Conservation (phyloP, 1,140 invertebrate genomes). For the Oncopeltus fasciatus region DNA sequence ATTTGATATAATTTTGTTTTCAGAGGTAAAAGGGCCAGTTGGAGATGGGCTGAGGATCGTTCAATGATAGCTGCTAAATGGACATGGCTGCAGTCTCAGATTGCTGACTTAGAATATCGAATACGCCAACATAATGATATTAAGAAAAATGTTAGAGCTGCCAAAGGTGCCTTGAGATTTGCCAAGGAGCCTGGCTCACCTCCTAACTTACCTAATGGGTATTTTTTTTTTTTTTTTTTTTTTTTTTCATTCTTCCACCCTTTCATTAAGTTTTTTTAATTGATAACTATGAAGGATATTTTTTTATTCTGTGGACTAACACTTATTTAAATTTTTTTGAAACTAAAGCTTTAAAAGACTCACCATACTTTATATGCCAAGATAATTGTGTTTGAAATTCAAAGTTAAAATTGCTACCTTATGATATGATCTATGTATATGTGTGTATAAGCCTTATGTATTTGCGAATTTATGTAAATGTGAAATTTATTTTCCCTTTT, state of each 20-base stretch:
- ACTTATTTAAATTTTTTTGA: no score
- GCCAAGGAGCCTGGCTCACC: neutral
- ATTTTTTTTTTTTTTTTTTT: neutral
- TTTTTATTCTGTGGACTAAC: no score
- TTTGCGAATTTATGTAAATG: no score
- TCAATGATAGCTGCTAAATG: slow-evolving; percentile 70
- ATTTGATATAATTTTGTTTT: neutral
- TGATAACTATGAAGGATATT: no score
- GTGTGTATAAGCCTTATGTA: no score
- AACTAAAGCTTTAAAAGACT: no score
- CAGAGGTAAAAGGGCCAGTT: slow-evolving; percentile 67
- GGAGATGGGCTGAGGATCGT: slow-evolving; percentile 68
- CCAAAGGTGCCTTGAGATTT: slow-evolving; percentile 38
- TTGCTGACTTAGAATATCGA: slow-evolving; percentile 80
- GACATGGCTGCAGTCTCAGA: slow-evolving; percentile 83
- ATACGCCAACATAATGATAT: slow-evolving; percentile 79
- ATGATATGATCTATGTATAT: no score
- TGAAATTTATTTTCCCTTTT: no score
- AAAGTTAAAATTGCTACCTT: no score
- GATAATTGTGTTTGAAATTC: no score
- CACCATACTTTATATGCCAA: no score
- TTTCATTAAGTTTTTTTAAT: no score
- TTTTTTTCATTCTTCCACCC: neutral
- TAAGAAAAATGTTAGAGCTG: slow-evolving; percentile 45
- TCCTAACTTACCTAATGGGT: neutral